A percentile compares a stretch with the other conserved stretches of the same genome.
These are phyloP conservation scores for Oreochromis tanganicae DNA, from an alignment of 2,113 vertebrate species.

Conservation along the genomic window DNA sequence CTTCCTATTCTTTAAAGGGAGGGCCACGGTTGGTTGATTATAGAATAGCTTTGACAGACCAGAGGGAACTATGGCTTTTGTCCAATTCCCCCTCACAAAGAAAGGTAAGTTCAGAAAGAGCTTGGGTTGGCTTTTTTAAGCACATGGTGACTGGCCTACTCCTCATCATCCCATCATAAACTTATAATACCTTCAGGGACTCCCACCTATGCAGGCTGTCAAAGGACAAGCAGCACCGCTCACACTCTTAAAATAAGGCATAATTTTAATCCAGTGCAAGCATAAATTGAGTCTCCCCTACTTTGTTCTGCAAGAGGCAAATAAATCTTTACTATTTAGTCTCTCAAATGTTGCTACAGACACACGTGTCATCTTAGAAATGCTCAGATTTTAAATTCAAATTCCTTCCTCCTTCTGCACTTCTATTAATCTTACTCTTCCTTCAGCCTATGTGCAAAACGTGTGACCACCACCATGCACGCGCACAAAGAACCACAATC, in stretches of 20 bases:
- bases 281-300: background rate
- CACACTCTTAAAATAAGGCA: constrained; percentile 23
- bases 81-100: constrained; percentile 70
- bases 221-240: background rate
- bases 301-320: background rate
- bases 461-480: constrained; percentile 41
- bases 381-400: background rate
- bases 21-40: constrained; percentile 75
- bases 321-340: background rate
- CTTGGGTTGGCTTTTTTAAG: constrained; percentile 58
- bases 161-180: constrained; percentile 58
- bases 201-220: constrained; percentile 43
- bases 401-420: background rate
- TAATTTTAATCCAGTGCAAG: constrained; percentile 29
- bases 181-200: constrained; percentile 51
- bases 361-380: background rate
- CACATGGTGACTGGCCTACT: constrained; percentile 58
- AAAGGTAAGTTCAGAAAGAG: constrained; percentile 66
- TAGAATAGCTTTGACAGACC: constrained; percentile 76
- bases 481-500: constrained; percentile 46
- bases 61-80: constrained; percentile 76
- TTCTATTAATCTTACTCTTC: background rate
- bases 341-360: background rate
- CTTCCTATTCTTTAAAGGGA: constrained; percentile 78
- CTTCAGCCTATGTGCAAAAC: constrained; percentile 17